A percentile compares a stretch with the other conserved stretches of the same genome.
Conservation (phyloP, 2,113 vertebrate species). For the Sylvietta virens region DNA sequence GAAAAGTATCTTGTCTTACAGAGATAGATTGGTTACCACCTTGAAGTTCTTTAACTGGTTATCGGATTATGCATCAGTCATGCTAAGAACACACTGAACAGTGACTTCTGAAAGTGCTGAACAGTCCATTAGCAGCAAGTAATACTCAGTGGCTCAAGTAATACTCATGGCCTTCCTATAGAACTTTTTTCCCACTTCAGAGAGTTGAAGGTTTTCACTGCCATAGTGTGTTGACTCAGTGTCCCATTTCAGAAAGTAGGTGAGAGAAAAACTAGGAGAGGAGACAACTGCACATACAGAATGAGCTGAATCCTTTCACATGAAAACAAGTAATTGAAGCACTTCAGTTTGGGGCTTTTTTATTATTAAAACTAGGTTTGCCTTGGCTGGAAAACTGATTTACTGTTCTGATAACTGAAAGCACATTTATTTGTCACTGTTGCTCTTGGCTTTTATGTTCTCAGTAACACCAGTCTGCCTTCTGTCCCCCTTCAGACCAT, state of each 20-base stretch:
- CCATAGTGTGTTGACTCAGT: background rate
- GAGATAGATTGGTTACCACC: background rate
- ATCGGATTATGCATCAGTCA: background rate
- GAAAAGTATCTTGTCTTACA: background rate
- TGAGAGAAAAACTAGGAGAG: background rate
- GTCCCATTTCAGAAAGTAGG: background rate
- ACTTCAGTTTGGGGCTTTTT: background rate
- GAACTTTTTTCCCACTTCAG: background rate
- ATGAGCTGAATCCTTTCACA: background rate
- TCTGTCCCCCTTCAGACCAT: background rate
- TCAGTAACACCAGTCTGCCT: background rate
- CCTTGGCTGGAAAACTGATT: background rate
- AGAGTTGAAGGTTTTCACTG: background rate
- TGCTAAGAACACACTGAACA: accelerated
- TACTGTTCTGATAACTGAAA: background rate
- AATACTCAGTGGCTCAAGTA: background rate
- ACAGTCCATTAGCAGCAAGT: background rate
- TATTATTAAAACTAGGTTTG: background rate
- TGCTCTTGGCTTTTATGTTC: background rate
- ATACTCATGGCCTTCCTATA: background rate
- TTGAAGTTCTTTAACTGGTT: background rate
- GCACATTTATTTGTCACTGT: background rate
- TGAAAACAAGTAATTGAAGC: background rate
- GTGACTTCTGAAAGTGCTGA: background rate
- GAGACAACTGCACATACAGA: background rate